Conservation (phyloP, 2,113 vertebrate genomes). For the Corapipo altera region DNA sequence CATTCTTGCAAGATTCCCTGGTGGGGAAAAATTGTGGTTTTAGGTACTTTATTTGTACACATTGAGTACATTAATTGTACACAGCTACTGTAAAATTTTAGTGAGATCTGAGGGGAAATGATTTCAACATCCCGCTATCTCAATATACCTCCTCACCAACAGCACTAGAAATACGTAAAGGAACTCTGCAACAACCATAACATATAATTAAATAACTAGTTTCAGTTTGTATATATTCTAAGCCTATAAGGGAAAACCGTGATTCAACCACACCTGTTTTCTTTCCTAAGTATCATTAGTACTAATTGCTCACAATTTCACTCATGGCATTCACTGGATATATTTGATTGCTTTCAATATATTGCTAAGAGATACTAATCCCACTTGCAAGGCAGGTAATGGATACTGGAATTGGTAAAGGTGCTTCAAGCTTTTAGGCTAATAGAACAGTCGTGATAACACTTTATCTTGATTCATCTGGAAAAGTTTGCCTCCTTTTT, state of each 20-base stretch:
- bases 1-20: background rate
- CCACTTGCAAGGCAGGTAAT: background rate
- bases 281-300: conserved; percentile 62
- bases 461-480: background rate
- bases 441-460: background rate
- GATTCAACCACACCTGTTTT: conserved; percentile 61
- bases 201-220: background rate
- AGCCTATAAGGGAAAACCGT: background rate
- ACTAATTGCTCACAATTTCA: conserved; percentile 70
- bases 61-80: background rate
- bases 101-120: background rate
- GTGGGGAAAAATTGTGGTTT: background rate
- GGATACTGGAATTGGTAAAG: background rate
- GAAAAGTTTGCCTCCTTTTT: background rate
- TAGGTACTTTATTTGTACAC: no score
- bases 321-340: conserved; percentile 57
- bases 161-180: background rate
- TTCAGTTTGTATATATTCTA: background rate
- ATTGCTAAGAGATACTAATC: conserved; percentile 20
- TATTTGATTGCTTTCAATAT: conserved; percentile 63
- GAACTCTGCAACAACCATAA: background rate
- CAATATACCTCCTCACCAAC: background rate
- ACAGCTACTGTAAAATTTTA: background rate
- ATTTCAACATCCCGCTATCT: background rate
- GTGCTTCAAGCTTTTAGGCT: background rate